Conservation (phyloP, 2,113 vertebrate species). For the Lamprotornis superbus region DNA sequence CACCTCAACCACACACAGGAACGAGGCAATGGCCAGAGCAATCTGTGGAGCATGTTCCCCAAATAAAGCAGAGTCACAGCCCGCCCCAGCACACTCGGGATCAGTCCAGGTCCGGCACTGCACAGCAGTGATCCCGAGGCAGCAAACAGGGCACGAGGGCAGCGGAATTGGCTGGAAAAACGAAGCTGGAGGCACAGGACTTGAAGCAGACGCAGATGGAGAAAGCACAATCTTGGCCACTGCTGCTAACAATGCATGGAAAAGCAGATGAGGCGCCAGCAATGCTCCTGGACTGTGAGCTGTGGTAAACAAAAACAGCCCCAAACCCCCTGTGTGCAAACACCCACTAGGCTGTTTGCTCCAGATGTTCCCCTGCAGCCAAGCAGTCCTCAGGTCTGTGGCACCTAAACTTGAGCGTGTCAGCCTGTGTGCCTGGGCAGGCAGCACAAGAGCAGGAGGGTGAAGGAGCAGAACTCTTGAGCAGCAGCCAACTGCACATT, state of each 20-base stretch:
- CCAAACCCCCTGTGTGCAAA: not conserved
- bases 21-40: not conserved
- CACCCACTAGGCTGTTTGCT: not conserved
- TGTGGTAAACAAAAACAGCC: not conserved
- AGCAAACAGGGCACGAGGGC: not conserved
- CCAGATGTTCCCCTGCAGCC: not conserved
- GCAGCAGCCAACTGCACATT: rapidly evolving
- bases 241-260: not conserved
- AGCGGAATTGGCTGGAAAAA: rapidly evolving
- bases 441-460: not conserved
- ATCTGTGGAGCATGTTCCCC: not conserved
- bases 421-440: rapidly evolving
- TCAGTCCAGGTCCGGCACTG: rapidly evolving
- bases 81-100: rapidly evolving
- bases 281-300: not conserved
- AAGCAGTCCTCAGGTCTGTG: not conserved
- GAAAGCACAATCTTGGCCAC: not conserved
- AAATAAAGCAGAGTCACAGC: not conserved
- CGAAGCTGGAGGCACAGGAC: rapidly evolving
- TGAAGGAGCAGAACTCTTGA: not conserved
- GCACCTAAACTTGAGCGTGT: not conserved
- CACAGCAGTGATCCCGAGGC: rapidly evolving
- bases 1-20: rapidly evolving
- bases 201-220: not conserved
- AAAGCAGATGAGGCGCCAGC: conserved; percentile 5